Conservation (phyloP, 2,888 invertebrate genomes). For the Latrodectus hesperus region DNA sequence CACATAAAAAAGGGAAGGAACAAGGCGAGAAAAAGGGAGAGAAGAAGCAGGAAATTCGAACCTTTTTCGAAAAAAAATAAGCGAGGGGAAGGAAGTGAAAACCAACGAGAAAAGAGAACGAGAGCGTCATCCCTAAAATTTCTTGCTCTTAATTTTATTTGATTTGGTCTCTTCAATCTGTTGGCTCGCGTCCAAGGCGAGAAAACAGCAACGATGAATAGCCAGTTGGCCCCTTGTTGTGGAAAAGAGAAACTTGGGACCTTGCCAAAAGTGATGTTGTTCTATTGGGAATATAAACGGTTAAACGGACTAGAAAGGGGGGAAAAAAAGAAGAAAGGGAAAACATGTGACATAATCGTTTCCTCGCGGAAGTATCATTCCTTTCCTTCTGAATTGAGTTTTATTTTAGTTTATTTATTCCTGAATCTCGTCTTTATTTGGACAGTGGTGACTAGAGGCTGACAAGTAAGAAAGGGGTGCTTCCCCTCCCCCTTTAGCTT, state of each 20-base stretch:
- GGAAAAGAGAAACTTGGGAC: slow-evolving; percentile 32
- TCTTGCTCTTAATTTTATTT: slow-evolving; percentile 5
- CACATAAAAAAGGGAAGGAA: neutral
- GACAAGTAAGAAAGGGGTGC: too few relatives aligned
- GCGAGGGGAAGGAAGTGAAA: too few relatives aligned
- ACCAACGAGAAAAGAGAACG: too few relatives aligned
- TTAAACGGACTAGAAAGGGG: slow-evolving; percentile 18
- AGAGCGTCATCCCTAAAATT: neutral
- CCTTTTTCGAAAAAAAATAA: neutral
- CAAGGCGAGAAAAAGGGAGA: neutral
- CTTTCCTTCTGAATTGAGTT: neutral
- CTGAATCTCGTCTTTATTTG: too few relatives aligned
- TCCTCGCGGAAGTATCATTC: slow-evolving; percentile 11
- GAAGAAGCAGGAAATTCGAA: neutral
- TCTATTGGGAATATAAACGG: slow-evolving; percentile 42
- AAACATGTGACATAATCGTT: slow-evolving; percentile 44
- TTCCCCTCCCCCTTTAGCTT: too few relatives aligned
- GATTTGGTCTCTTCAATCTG: neutral
- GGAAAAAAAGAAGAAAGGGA: neutral
- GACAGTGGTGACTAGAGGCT: too few relatives aligned
- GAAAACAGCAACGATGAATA: slow-evolving; percentile 20
- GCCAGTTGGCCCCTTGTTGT: slow-evolving; percentile 18
- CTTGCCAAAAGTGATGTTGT: slow-evolving; percentile 16
- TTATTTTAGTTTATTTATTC: too few relatives aligned
- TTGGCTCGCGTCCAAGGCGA: slow-evolving; percentile 33